Evolutionary conservation across 2,797 vertebrate species (phyloP).

Genomic region (Enteromius unitaeniatus): DNA sequence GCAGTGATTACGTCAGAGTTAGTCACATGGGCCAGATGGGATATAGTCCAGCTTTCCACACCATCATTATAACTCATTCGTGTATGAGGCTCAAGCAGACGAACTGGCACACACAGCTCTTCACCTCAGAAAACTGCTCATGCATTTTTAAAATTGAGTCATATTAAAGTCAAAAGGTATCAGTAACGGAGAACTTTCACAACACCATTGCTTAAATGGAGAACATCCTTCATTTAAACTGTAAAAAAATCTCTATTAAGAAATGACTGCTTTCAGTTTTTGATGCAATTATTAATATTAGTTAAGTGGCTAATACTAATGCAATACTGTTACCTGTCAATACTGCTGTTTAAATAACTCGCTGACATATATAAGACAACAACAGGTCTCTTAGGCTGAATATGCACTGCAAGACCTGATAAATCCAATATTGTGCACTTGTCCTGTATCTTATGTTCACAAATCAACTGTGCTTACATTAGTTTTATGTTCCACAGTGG

Average conservation of each 20-base stretch:
- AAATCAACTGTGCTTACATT: neutral
- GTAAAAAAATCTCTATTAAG: neutral
- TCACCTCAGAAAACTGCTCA: conserved; percentile 1
- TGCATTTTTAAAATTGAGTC: neutral
- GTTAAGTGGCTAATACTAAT: too few relatives aligned
- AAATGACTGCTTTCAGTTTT: neutral
- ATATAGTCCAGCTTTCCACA: neutral
- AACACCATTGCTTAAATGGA: neutral
- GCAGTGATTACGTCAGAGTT: neutral
- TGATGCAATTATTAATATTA: neutral
- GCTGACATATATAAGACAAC: neutral
- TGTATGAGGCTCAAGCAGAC: conserved; percentile 2
- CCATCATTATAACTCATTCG: neutral
- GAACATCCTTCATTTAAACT: neutral
- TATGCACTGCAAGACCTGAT: neutral
- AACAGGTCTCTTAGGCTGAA: neutral
- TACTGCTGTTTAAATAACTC: neutral
- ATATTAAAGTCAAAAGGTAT: neutral
- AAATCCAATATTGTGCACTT: neutral
- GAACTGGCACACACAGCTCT: neutral
- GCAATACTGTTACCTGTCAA: neutral
- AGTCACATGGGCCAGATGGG: conserved; percentile 8
- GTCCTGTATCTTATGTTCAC: neutral
- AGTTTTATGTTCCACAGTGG: neutral
- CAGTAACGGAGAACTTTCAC: neutral